A percentile compares a stretch with the other conserved stretches of the same genome.
These are phyloP conservation scores for Megaceryle torquata DNA, from an alignment of 2,113 vertebrate species.

Conservation along the genomic window DNA sequence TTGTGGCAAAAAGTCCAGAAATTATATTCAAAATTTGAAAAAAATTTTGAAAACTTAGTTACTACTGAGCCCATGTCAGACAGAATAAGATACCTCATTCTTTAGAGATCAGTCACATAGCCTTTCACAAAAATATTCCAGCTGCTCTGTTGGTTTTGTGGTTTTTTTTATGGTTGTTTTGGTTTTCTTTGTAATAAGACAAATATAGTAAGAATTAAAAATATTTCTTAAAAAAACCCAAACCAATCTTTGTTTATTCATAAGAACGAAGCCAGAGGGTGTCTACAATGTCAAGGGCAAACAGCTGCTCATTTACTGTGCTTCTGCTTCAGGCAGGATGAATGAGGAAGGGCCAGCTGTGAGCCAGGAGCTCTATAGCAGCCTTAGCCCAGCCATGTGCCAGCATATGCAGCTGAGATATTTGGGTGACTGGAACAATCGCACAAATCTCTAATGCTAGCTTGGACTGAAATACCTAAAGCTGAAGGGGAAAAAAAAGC, in stretches of 20 bases:
- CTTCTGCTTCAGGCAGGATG: neutral
- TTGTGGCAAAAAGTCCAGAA: neutral
- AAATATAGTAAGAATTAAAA: neutral
- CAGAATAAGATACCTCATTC: neutral
- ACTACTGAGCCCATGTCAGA: neutral
- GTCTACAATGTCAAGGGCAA: neutral
- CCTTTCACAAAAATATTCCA: neutral
- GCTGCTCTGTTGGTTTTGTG: neutral
- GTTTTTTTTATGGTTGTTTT: neutral
- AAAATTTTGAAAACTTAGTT: neutral
- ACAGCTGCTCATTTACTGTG: constrained; percentile 7
- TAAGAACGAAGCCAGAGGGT: neutral
- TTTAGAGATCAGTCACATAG: neutral
- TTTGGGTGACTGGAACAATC: neutral
- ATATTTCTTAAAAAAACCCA: neutral
- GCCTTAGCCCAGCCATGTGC: neutral
- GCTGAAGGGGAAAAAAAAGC: neutral
- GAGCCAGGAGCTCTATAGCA: neutral
- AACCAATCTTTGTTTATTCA: neutral
- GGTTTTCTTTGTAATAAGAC: neutral
- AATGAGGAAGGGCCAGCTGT: neutral
- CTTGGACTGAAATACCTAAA: neutral
- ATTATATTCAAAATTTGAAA: neutral
- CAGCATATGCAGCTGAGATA: neutral
- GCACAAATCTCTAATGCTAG: neutral